These are phyloP conservation scores for Sebastes kiyomatsui DNA, from an alignment of 2,797 vertebrate genomes.

Conservation along the genomic window DNA sequence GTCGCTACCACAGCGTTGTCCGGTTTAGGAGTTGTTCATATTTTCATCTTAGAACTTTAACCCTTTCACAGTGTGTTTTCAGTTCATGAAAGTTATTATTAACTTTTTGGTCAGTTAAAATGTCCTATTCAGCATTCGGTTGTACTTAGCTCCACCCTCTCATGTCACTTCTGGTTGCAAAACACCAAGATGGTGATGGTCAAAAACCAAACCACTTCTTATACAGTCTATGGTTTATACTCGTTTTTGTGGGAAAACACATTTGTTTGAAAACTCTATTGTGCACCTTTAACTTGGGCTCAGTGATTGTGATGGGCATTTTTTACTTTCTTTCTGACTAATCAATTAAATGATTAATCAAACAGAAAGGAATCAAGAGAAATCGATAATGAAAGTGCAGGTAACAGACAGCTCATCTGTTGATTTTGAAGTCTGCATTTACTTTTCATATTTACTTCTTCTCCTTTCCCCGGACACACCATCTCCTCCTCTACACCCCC, in stretches of 20 bases:
- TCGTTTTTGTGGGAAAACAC: background rate
- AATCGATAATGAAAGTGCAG: background rate
- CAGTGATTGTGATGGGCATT: background rate
- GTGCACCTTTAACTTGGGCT: background rate
- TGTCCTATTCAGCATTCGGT: accelerated
- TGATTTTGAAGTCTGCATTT: conserved; percentile 5
- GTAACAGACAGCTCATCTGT: conserved; percentile 3
- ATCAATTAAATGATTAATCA: background rate
- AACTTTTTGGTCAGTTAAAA: too few relatives aligned
- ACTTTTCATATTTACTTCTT: conserved; percentile 22
- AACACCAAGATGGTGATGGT: too few relatives aligned
- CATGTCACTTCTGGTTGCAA: too few relatives aligned
- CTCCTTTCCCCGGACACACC: conserved; percentile 17
- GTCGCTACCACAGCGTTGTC: accelerated
- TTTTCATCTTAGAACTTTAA: too few relatives aligned
- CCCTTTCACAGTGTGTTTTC: too few relatives aligned
- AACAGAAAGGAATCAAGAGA: background rate
- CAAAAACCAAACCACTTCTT: too few relatives aligned
- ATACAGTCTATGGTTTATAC: too few relatives aligned
- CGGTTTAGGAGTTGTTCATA: too few relatives aligned
- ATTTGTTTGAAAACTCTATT: background rate
- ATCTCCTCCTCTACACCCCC: conserved; percentile 21
- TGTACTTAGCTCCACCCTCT: too few relatives aligned
- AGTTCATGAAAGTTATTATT: too few relatives aligned
- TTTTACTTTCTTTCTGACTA: background rate